Base-by-base conservation (phyloP, 2,888 invertebrate species). In the Callyntrura guangdongensis region DNA sequence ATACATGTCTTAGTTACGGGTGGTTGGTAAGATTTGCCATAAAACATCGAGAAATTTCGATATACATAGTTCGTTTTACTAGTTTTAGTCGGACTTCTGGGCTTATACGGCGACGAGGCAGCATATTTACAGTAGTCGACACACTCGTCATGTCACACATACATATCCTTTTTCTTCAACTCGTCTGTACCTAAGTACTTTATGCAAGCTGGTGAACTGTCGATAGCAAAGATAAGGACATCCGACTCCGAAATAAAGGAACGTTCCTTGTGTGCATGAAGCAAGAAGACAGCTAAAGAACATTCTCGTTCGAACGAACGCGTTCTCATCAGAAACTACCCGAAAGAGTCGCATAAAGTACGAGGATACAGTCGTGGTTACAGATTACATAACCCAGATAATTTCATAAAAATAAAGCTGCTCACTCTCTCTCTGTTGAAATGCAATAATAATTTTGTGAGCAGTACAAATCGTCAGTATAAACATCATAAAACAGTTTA, bases 401-500 rank as follows among this genome's bases (percentile, higher is more conserved):
- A 67, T 67, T 67, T 67, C 67, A 67, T 67, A 67, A 25, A 36
- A 36, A n/a, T 67, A 67, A 25, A 67, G 14, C 25, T 2, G 17
- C 17, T 45, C 27, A 14, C 14, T 22, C 67, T 67, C 8, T 67
- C 17, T 67, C 27, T n/a, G 6, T 67, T 67, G 4, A 14, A 5
- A 36, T 36, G 9, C 61, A 61, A 72, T 45, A 47, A 72, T 17
- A 72, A 72, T 72, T 74, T 74, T 74, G 22, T 27, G 49, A 49
- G 22, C 49, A 8, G 22, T 49, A 12, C 49, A 74, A 47, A 22
- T 74, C 74, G 49, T 22, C 49, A 74, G 47, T 74, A 49, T 74
- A 22, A 47, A 74, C 22, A 49, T 49, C 12, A 74, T 74, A 74
- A 53, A 74, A 49, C 74, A 74, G 9, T 47, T 74, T 74, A 49